These are phyloP conservation scores for Andrena cerasifolii DNA, from an alignment of 1,140 invertebrate genomes.

Conservation along the genomic window DNA sequence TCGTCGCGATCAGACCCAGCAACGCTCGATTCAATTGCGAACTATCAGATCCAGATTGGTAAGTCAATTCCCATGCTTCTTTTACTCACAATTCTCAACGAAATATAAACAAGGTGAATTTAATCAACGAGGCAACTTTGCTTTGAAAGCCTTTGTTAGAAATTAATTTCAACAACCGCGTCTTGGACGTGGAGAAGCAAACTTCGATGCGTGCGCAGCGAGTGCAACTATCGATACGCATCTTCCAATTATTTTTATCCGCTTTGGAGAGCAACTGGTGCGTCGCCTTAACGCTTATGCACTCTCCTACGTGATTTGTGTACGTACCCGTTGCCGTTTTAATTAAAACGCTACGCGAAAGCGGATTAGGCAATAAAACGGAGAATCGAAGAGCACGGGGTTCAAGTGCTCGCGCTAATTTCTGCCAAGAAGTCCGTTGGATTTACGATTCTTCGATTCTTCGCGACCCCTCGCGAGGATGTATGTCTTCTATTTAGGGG, in stretches of 20 bases:
- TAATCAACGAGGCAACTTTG: no score
- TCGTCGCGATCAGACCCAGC: not conserved
- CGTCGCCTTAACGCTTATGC: not conserved
- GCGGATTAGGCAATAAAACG: slow-evolving; percentile 4
- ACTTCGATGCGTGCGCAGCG: not conserved
- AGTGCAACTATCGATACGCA: not conserved
- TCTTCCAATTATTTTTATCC: not conserved
- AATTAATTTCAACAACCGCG: not conserved
- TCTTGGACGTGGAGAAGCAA: not conserved
- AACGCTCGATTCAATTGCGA: not conserved
- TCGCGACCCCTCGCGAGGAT: not conserved
- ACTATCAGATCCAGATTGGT: not conserved
- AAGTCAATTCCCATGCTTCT: not conserved
- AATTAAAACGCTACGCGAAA: slow-evolving; percentile 3
- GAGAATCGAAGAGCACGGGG: no score
- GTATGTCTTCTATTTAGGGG: not conserved
- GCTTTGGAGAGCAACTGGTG: not conserved
- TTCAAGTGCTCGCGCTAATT: not conserved
- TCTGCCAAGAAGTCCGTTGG: not conserved
- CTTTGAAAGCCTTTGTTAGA: no score
- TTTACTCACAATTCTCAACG: no score
- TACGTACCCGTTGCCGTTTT: not conserved
- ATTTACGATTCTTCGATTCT: no score
- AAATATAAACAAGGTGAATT: no score
- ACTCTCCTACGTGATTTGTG: not conserved